Conservation (phyloP, 2,113 vertebrate species). For the Gymnarchus niloticus region DNA sequence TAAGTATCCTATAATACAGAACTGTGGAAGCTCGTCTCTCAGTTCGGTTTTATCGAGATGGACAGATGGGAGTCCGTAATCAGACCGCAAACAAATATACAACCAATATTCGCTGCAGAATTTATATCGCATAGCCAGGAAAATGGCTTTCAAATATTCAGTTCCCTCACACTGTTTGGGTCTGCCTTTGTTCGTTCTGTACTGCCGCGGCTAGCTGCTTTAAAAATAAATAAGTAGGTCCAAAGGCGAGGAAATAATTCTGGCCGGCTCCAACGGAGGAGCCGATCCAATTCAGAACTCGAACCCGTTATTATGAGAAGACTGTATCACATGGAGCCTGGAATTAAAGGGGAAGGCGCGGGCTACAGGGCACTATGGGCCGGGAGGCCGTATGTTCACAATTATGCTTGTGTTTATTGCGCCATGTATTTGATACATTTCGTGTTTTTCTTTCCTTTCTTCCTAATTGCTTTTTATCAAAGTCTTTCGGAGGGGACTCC, state of each 20-base stretch:
- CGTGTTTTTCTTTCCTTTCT: conserved; percentile 34
- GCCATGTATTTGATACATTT: conserved; percentile 35
- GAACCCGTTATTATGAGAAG: conserved; percentile 15
- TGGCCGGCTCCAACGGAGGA: background rate
- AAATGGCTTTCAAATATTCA: conserved; percentile 43
- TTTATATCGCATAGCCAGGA: conserved; percentile 44
- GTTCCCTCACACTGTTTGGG: conserved; percentile 36
- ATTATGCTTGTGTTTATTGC: conserved; percentile 34
- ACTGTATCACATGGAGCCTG: conserved; percentile 8
- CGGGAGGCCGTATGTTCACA: conserved; percentile 30
- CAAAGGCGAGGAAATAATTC: conserved; percentile 29
- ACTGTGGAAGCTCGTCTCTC: conserved; percentile 20
- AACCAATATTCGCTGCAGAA: conserved; percentile 34
- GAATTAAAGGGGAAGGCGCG: background rate
- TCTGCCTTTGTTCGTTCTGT: conserved; percentile 42
- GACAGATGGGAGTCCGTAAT: conserved; percentile 40
- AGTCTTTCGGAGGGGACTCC: conserved; percentile 49
- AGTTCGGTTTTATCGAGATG: conserved; percentile 33
- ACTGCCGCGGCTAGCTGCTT: conserved; percentile 32
- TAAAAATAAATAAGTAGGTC: conserved; percentile 50
- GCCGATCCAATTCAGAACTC: background rate
- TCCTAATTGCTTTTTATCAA: conserved; percentile 37
- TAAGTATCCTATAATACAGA: too few species aligned
- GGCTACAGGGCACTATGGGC: background rate
- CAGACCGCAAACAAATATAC: conserved; percentile 43